These are phyloP conservation scores for Xestoiulus laeticollis DNA, from an alignment of 2,888 invertebrate genomes.

Conservation along the genomic window DNA sequence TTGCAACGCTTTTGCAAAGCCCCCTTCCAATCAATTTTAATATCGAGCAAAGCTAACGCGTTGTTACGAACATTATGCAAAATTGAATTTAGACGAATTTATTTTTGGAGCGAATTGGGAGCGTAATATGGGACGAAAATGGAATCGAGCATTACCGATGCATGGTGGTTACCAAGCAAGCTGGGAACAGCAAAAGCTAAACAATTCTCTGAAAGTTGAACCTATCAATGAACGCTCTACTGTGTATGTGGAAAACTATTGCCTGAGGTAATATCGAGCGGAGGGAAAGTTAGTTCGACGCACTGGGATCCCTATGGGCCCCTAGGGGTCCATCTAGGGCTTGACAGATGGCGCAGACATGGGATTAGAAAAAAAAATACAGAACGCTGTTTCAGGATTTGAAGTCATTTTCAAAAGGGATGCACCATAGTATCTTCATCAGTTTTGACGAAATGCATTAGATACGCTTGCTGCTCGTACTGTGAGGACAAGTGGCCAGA, in stretches of 20 bases:
- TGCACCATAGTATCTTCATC: neutral
- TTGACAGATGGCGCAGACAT: constrained; percentile 35
- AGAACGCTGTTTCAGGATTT: neutral
- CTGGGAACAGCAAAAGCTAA: constrained; percentile 10
- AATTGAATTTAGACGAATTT: constrained; percentile 21
- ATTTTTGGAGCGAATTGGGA: neutral
- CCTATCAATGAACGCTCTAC: constrained; percentile 41
- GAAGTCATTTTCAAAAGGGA: constrained; percentile 23
- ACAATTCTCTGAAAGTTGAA: constrained; percentile 24
- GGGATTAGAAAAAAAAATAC: constrained; percentile 9
- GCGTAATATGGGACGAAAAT: neutral
- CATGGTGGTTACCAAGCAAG: neutral
- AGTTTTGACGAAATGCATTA: neutral
- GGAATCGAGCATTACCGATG: neutral
- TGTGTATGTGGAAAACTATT: constrained; percentile 14
- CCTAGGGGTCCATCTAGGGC: constrained; percentile 35
- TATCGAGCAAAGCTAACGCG: neutral
- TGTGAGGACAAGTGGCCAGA: neutral
- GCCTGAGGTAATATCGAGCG: constrained; percentile 7
- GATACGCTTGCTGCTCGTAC: neutral
- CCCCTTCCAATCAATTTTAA: constrained; percentile 25
- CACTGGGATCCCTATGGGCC: constrained; percentile 1
- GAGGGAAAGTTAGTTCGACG: constrained; percentile 35
- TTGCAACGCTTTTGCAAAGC: neutral
- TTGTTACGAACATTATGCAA: constrained; percentile 27